A percentile compares a stretch with the other conserved stretches of the same genome.
Evolutionary conservation across 2,797 vertebrate genomes (phyloP).

Genomic region (Gadopsis bispinosus): DNA sequence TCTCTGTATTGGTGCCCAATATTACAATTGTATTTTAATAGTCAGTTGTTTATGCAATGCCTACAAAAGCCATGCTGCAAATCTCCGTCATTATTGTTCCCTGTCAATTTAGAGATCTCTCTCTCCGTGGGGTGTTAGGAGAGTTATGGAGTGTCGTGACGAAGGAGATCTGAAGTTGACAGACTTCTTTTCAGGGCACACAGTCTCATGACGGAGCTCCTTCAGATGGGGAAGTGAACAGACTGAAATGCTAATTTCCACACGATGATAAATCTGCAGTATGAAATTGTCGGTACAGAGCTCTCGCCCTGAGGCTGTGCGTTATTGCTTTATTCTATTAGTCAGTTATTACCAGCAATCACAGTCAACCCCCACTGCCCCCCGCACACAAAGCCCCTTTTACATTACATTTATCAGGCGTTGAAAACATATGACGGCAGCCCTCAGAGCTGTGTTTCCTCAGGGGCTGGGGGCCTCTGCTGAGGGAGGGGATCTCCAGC

Average conservation of each 20-base stretch:
- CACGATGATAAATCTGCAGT: conserved; percentile 86
- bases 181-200: conserved; percentile 57
- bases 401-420: conserved; percentile 88
- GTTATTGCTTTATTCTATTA: conserved; percentile 92
- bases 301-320: conserved; percentile 81
- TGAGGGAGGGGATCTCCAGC: conserved; percentile 77
- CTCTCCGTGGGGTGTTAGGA: conserved; percentile 58
- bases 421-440: conserved; percentile 85
- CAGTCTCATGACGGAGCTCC: conserved; percentile 75
- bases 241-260: conserved; percentile 87
- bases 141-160: conserved; percentile 63
- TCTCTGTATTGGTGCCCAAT: conserved; percentile 19
- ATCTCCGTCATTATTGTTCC: conserved; percentile 67
- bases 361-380: conserved; percentile 82
- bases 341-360: conserved; percentile 90
- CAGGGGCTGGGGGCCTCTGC: conserved; percentile 73
- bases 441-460: conserved; percentile 84
- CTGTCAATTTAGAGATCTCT: conserved; percentile 62
- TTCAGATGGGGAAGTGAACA: conserved; percentile 82
- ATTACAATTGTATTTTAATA: conserved; percentile 62
- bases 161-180: conserved; percentile 67
- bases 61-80: conserved; percentile 52
- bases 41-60: conserved; percentile 65
- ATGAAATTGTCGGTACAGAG: conserved; percentile 84
- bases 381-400: conserved; percentile 80